These are phyloP conservation scores for Potamilus streckersoni DNA, from an alignment of 1,140 invertebrate genomes.

Conservation along the genomic window DNA sequence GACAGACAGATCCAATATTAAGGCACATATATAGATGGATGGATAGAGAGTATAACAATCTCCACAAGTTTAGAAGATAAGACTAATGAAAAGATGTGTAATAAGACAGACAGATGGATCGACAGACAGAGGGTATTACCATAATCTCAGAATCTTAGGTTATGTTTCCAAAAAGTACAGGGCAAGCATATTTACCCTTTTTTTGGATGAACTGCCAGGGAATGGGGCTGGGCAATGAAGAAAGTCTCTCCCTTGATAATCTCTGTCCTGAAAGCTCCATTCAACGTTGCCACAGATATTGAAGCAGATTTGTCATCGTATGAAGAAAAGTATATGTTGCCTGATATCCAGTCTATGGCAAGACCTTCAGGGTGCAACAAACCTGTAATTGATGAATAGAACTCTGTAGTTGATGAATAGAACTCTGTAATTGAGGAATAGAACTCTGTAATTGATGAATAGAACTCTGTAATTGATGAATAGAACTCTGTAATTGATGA, in stretches of 20 bases:
- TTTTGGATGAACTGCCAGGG: slow-evolving; percentile 77
- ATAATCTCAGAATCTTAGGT: not conserved
- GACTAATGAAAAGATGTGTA: too few species aligned
- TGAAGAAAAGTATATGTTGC: slow-evolving; percentile 78
- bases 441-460: too few species aligned
- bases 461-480: too few species aligned
- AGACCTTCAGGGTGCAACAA: slow-evolving; percentile 69
- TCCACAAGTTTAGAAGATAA: too few species aligned
- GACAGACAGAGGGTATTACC: too few species aligned
- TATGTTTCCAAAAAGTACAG: not conserved
- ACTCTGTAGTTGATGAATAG: too few species aligned
- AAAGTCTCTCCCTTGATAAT: slow-evolving; percentile 59
- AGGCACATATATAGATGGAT: too few species aligned
- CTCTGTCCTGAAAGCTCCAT: slow-evolving; percentile 78
- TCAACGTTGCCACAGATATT: slow-evolving; percentile 78
- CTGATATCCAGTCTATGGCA: slow-evolving; percentile 82
- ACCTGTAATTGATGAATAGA: slow-evolving; percentile 33
- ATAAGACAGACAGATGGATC: too few species aligned
- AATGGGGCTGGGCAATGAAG: slow-evolving; percentile 63
- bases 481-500: too few species aligned
- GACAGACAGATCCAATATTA: too few species aligned
- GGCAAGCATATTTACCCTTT: slow-evolving; percentile 69
- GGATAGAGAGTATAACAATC: too few species aligned
- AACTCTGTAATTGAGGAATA: too few species aligned
- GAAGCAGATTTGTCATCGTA: slow-evolving; percentile 66